These are phyloP conservation scores for Lycopodina hypogea DNA, from an alignment of 37 sponge, comb jelly and placozoan species.

Conservation along the genomic window DNA sequence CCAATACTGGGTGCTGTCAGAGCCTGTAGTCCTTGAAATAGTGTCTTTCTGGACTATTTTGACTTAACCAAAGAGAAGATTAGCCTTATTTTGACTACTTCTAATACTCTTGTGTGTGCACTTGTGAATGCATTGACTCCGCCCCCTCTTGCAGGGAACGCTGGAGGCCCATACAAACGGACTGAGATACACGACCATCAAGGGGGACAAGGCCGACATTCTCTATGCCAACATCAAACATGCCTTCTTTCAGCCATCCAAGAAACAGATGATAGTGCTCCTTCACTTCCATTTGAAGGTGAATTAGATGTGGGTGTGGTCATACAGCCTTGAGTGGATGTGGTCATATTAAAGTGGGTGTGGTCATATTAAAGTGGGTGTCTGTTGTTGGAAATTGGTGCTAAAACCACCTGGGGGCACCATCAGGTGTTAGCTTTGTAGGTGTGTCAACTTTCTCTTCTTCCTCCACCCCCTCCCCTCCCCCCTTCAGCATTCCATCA, in stretches of 20 bases:
- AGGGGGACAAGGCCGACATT: conserved; percentile 90
- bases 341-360: background rate
- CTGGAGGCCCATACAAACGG: conserved; percentile 94
- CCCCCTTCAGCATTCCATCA: conserved; percentile 71
- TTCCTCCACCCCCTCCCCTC: no score
- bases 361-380: background rate
- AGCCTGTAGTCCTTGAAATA: no score
- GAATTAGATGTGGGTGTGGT: conserved; percentile 6
- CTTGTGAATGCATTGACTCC: background rate
- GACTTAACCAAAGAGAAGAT: no score
- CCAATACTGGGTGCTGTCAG: no score
- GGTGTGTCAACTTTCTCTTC: background rate
- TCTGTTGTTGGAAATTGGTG: no score
- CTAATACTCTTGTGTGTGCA: no score
- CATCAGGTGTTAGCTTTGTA: no score
- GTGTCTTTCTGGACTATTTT: no score
- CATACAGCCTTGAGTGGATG: background rate
- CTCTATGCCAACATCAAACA: conserved; percentile 91
- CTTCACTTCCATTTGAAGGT: conserved; percentile 86
- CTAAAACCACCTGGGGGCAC: no score
- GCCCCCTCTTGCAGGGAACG: conserved; percentile 53
- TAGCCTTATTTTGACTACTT: no score
- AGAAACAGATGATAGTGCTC: conserved; percentile 91
- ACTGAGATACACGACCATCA: conserved; percentile 81
- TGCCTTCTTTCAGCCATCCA: conserved; percentile 98